phyloP scores from a whole-genome alignment of 2,797 vertebrate species.

The Bovichtus diacanthus region DNA sequence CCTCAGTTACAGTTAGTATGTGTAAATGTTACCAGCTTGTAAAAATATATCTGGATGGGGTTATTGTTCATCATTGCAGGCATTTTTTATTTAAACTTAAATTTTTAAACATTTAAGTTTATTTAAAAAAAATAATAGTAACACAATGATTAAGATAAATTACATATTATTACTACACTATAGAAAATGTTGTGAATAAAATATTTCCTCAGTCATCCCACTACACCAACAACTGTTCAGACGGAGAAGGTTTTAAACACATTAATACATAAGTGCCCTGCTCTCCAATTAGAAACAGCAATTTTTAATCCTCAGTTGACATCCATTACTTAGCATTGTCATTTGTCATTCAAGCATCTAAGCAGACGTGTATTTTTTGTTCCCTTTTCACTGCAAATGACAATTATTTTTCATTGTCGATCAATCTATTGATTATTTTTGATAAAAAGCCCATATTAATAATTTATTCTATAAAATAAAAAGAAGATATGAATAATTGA shows the following conservation, averaged over 20 bases:
- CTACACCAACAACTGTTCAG: background rate
- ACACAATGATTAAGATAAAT: background rate
- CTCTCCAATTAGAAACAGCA: conserved; percentile 47
- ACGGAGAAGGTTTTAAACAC: conserved; percentile 35
- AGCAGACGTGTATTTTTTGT: background rate
- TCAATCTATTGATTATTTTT: background rate
- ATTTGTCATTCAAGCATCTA: conserved; percentile 8
- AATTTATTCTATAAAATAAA: background rate
- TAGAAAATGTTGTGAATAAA: background rate
- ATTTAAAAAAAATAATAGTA: background rate
- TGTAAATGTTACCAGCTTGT: background rate
- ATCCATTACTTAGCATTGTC: conserved; percentile 29
- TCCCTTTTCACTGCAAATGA: background rate
- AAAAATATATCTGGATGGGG: background rate
- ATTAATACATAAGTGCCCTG: conserved; percentile 31
- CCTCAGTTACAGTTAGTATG: background rate
- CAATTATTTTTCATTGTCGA: background rate
- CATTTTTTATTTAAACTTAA: background rate
- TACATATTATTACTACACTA: background rate
- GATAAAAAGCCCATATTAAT: background rate
- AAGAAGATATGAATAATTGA: background rate
- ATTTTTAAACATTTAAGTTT: background rate
- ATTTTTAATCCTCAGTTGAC: conserved; percentile 53
- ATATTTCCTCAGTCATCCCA: background rate
- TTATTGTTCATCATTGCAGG: background rate